Evolutionary conservation across 2,113 vertebrate species (phyloP).

Genomic region (Corythornis cristatus): DNA sequence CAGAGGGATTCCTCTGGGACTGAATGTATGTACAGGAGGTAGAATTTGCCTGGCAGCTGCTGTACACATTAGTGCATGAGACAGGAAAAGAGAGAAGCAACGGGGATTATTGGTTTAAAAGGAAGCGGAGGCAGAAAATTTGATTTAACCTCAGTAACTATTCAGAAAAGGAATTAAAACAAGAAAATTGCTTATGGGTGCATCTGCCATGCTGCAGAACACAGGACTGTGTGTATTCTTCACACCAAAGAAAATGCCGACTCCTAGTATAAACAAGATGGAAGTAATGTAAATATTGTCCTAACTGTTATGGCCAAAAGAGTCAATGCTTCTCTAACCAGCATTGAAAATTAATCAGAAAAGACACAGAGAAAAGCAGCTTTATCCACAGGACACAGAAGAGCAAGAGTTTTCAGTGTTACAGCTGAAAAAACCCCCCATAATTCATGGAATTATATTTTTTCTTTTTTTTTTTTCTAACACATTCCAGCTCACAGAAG

Average conservation of each 20-base stretch:
- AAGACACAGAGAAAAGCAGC: neutral
- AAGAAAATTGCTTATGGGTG: neutral
- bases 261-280: neutral
- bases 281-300: neutral
- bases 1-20: neutral
- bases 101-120: neutral
- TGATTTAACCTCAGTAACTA: neutral
- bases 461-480: neutral
- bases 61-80: neutral
- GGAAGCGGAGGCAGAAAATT: neutral
- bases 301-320: neutral
- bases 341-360: neutral
- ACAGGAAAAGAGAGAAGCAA: neutral
- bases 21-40: neutral
- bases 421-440: neutral
- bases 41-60: neutral
- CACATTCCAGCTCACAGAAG: slow-evolving; percentile 23
- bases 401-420: neutral
- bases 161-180: neutral
- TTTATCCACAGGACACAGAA: neutral
- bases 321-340: neutral
- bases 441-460: neutral
- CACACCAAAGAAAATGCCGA: neutral
- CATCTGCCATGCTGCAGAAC: neutral
- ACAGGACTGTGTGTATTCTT: neutral